These are phyloP conservation scores for Cavia porcellus DNA, from an alignment of 2,113 vertebrate genomes.

Conservation along the genomic window DNA sequence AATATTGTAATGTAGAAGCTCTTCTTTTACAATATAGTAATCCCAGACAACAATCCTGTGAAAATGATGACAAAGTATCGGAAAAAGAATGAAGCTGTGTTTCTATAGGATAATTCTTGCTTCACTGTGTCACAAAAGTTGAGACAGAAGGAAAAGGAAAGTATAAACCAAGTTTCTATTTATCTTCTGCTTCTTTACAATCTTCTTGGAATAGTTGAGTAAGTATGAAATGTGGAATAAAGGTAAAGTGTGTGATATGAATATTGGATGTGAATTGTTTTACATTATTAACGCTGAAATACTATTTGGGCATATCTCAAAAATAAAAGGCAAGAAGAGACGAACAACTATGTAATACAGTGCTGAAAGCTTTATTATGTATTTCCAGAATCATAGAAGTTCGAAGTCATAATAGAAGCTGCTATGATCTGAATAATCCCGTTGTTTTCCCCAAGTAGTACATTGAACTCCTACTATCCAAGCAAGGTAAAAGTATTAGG, in stretches of 20 bases:
- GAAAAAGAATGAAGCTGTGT: not conserved
- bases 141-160: not conserved
- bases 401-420: not conserved
- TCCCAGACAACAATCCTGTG: not conserved
- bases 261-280: not conserved
- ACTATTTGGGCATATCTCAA: not conserved
- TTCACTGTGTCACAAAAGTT: conserved; percentile 7
- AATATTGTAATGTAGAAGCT: not conserved
- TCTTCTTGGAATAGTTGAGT: not conserved
- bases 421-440: not conserved
- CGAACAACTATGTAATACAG: not conserved
- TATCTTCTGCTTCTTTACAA: not conserved
- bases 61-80: not conserved
- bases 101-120: not conserved
- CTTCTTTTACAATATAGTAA: not conserved
- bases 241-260: not conserved
- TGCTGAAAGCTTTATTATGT: not conserved
- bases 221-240: not conserved
- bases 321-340: conserved; percentile 8
- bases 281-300: not conserved
- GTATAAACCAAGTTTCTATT: not conserved
- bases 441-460: not conserved
- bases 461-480: not conserved
- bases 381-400: not conserved
- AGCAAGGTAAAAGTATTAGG: not conserved